These are phyloP conservation scores for Himantopus leucocephalus DNA, from an alignment of 2,113 vertebrate species.

Conservation along the genomic window DNA sequence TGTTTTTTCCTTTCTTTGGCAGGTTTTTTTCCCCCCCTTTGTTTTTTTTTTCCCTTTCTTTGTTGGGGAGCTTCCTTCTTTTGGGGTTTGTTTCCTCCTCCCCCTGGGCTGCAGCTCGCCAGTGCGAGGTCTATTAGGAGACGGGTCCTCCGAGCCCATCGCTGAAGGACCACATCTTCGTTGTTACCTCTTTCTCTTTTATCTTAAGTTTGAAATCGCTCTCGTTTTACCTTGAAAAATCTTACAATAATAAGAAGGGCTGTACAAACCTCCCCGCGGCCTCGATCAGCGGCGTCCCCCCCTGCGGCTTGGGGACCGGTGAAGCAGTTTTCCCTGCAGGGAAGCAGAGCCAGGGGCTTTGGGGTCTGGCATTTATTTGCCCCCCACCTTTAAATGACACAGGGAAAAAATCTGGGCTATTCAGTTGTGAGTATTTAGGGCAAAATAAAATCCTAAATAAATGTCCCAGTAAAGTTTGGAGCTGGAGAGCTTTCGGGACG, in stretches of 20 bases:
- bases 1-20: too few species aligned
- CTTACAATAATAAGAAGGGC: background rate
- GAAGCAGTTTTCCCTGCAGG: background rate
- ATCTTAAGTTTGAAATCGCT: background rate
- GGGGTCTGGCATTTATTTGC: background rate
- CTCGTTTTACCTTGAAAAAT: background rate
- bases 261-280: background rate
- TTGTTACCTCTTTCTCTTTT: background rate
- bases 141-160: background rate
- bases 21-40: background rate
- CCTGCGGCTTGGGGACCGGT: too few species aligned
- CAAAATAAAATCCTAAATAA: background rate
- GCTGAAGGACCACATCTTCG: accelerated
- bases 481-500: background rate
- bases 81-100: background rate
- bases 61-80: background rate
- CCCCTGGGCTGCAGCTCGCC: accelerated
- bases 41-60: too few species aligned
- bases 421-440: background rate
- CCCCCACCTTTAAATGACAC: background rate
- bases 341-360: too few species aligned
- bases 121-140: background rate
- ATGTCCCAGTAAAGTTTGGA: background rate
- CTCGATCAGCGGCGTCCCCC: background rate
- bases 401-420: background rate